A percentile compares a stretch with the other conserved stretches of the same genome.
phyloP scores from a whole-genome alignment of 2,113 vertebrate genomes.

The human region DNA sequence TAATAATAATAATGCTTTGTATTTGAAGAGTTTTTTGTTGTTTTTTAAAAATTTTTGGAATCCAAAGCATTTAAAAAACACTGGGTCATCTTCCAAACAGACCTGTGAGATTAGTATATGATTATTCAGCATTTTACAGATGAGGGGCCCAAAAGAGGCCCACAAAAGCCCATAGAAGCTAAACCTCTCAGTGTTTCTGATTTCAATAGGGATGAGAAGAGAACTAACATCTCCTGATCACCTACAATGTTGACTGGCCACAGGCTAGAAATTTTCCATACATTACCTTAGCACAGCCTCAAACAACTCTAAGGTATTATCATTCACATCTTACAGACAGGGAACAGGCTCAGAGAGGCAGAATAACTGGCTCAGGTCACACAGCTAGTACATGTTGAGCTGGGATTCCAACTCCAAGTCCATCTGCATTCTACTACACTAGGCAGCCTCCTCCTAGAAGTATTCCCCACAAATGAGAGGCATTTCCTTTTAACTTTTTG shows the following conservation, averaged over 20 bases:
- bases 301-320: background rate
- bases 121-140: slow-evolving; percentile 66
- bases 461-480: background rate
- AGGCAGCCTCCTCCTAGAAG: background rate
- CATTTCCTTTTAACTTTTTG: background rate
- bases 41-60: slow-evolving; percentile 50
- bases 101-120: slow-evolving; percentile 69
- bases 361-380: slow-evolving; percentile 13
- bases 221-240: slow-evolving; percentile 34
- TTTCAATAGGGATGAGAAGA: slow-evolving; percentile 43
- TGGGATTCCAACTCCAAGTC: background rate
- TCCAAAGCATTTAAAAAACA: slow-evolving; percentile 78
- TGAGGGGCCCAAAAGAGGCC: slow-evolving; percentile 40
- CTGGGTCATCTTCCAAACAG: slow-evolving; percentile 77
- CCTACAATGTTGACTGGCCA: slow-evolving; percentile 7
- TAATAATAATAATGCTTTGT: slow-evolving; percentile 77
- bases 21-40: slow-evolving; percentile 68
- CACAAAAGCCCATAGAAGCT: slow-evolving; percentile 42
- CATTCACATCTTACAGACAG: slow-evolving; percentile 38
- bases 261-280: background rate
- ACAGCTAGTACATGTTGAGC: background rate
- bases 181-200: slow-evolving; percentile 39
- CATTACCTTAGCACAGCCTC: slow-evolving; percentile 42
- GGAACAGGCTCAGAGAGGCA: slow-evolving; percentile 20
- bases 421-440: background rate